Percentiles rank a stretch among this genome's conserved stretches.
Conservation (phyloP, 2,797 vertebrate genomes). For the Lagocephalus sceleratus region DNA sequence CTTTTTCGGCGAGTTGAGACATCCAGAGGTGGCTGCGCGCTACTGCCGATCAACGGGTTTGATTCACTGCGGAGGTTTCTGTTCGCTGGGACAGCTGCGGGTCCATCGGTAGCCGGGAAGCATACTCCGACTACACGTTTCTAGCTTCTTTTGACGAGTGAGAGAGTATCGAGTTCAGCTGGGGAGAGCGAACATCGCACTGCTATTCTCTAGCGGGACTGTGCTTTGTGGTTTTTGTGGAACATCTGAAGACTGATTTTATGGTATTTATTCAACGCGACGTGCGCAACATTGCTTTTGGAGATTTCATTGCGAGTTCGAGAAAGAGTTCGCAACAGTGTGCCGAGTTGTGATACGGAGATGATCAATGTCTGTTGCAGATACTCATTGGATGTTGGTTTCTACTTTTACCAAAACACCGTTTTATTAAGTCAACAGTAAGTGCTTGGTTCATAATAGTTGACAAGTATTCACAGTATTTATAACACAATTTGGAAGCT, state of each 20-base stretch:
- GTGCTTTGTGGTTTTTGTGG: neutral
- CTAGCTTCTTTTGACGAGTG: constrained; percentile 23
- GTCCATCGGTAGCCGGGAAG: constrained; percentile 14
- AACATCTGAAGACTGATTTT: constrained; percentile 8
- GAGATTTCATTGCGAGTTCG: constrained; percentile 29
- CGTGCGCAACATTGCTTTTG: constrained; percentile 2
- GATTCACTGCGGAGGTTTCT: constrained; percentile 5
- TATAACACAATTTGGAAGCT: neutral
- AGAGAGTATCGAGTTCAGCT: constrained; percentile 3
- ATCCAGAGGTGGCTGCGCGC: constrained; percentile 8
- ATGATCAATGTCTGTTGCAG: neutral
- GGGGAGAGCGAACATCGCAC: constrained; percentile 7
- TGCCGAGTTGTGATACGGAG: constrained; percentile 22
- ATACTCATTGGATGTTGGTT: constrained; percentile 8
- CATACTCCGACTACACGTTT: constrained; percentile 11
- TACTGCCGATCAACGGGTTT: constrained; percentile 59
- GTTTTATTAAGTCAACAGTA: no score
- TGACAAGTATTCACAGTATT: no score
- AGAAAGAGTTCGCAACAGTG: constrained; percentile 29
- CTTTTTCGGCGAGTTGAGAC: constrained; percentile 26
- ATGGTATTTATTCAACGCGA: neutral
- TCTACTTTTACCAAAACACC: neutral
- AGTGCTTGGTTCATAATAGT: constrained; percentile 1
- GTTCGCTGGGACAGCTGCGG: constrained; percentile 6
- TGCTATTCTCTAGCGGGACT: neutral